Evolutionary conservation across 2,113 vertebrate genomes (phyloP).

Genomic region (Rousettus leschenaultii): DNA sequence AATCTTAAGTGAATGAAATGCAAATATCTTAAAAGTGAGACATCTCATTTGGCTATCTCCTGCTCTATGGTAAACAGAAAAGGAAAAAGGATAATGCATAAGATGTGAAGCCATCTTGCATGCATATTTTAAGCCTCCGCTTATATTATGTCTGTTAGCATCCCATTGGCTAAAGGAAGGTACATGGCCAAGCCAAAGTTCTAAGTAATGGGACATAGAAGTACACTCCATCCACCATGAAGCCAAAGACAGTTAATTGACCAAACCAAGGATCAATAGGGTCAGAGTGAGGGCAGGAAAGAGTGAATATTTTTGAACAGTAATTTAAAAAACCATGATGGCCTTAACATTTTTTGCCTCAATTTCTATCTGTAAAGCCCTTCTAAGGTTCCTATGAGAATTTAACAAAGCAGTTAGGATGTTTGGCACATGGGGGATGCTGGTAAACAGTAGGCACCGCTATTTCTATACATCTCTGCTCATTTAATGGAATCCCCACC

Average conservation of each 20-base stretch:
- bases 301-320: not conserved
- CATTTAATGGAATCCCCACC: not conserved
- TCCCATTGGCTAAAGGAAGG: not conserved
- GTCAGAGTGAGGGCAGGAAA: not conserved
- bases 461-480: not conserved
- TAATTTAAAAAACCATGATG: not conserved
- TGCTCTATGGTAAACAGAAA: not conserved
- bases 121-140: not conserved
- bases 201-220: not conserved
- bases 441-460: not conserved
- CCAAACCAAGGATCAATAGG: not conserved
- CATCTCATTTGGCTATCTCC: not conserved
- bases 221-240: not conserved
- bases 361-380: not conserved
- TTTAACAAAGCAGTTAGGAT: not conserved
- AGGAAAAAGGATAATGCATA: not conserved
- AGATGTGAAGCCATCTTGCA: not conserved
- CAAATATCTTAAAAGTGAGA: not conserved
- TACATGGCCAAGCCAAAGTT: not conserved
- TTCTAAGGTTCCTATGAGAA: not conserved
- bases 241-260: not conserved
- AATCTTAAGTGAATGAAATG: not conserved
- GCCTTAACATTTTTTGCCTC: not conserved
- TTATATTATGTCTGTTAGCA: not conserved
- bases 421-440: not conserved